Conservation (phyloP, 2,888 invertebrate genomes). For the Sminthurinus aureus region DNA sequence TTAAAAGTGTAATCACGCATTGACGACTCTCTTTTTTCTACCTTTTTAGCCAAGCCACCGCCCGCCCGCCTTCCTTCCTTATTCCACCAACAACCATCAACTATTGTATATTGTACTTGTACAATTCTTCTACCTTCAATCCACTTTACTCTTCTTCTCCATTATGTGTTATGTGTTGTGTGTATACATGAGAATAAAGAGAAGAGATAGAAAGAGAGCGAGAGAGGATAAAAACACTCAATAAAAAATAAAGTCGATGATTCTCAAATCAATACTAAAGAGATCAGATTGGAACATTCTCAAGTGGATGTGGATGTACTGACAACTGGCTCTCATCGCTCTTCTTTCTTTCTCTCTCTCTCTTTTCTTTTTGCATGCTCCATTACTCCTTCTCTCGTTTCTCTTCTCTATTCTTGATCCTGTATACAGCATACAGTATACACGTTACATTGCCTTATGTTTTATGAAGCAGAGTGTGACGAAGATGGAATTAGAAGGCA, state of each 20-base stretch:
- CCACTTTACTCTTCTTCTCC: too few species aligned
- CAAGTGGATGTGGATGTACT: background rate
- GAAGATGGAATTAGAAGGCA: too few species aligned
- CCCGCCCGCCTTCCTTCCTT: conserved; percentile 54
- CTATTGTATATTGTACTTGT: too few species aligned
- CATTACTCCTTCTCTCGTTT: too few species aligned
- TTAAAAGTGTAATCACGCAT: conserved; percentile 61
- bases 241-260: background rate
- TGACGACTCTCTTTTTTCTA: conserved; percentile 60
- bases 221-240: background rate
- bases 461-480: too few species aligned
- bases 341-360: background rate
- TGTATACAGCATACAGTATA: too few species aligned
- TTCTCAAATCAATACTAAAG: conserved; percentile 48
- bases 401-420: too few species aligned
- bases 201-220: background rate
- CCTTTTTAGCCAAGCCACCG: conserved; percentile 55
- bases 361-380: too few species aligned
- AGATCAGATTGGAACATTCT: conserved; percentile 44
- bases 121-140: too few species aligned
- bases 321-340: conserved; percentile 39
- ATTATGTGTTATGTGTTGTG: background rate
- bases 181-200: background rate
- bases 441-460: too few species aligned
- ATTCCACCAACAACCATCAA: conserved; percentile 32